A percentile compares a stretch with the other conserved stretches of the same genome.
Evolutionary conservation across 2,797 vertebrate genomes (phyloP).

Genomic region (Microctenopoma stevenorrisi): DNA sequence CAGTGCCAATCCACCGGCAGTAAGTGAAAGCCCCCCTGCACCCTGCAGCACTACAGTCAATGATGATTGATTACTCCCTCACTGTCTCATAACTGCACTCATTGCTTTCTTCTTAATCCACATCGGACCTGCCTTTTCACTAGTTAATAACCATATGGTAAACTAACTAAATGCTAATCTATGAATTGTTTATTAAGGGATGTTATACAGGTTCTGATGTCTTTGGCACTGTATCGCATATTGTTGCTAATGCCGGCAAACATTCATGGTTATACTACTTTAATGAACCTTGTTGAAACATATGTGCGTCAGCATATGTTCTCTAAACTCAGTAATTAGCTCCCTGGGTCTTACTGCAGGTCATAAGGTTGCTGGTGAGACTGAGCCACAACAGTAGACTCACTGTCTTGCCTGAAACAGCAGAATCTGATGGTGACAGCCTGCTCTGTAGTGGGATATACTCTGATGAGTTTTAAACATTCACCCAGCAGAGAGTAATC

Average conservation of each 20-base stretch:
- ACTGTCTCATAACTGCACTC: constrained; percentile 71
- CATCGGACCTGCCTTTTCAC: constrained; percentile 36
- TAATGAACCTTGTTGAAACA: constrained; percentile 30
- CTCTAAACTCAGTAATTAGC: constrained; percentile 53
- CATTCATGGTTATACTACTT: constrained; percentile 10
- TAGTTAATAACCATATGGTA: constrained; percentile 26
- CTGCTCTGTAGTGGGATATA: constrained; percentile 10
- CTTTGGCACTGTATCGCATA: constrained; percentile 8
- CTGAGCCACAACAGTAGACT: constrained; percentile 14
- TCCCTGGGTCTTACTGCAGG: constrained; percentile 45
- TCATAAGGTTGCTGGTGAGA: constrained; percentile 41
- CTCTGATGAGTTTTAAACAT: constrained; percentile 41
- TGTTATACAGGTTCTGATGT: constrained; percentile 31
- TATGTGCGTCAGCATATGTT: constrained; percentile 22
- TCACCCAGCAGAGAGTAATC: constrained; percentile 47
- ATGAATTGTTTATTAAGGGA: constrained; percentile 14
- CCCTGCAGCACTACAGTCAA: constrained; percentile 69
- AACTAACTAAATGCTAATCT: constrained; percentile 12
- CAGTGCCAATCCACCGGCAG: constrained; percentile 42
- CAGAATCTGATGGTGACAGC: not conserved
- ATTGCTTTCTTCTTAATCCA: constrained; percentile 65
- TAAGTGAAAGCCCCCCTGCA: constrained; percentile 59
- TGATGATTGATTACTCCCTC: constrained; percentile 77
- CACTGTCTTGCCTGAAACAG: constrained; percentile 30
- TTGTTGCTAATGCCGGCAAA: constrained; percentile 12